Percentiles rank a stretch among this genome's conserved stretches.
Conservation (phyloP, 2,888 invertebrate genomes). For the Tinea semifulvella region DNA sequence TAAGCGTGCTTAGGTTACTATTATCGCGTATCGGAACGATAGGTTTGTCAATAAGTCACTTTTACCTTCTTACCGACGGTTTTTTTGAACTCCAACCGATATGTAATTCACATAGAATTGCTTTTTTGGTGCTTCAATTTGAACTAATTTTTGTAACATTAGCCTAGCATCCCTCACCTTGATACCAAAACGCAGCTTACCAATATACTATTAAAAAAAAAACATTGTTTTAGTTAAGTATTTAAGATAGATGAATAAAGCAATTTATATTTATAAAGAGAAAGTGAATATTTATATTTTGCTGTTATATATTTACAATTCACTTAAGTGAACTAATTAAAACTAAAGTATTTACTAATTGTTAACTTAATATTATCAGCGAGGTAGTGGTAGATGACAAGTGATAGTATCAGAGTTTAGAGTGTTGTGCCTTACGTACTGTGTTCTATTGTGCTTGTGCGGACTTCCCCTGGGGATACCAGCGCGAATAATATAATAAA, state of each 20-base stretch:
- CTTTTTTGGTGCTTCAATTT: conserved; percentile 12
- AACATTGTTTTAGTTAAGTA: conserved; percentile 49
- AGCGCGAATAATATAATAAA: conserved; percentile 21
- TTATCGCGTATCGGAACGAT: too few species aligned
- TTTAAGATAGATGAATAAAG: conserved; percentile 53
- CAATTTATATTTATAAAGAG: conserved; percentile 42
- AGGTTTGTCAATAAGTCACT: too few species aligned
- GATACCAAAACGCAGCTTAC: conserved; percentile 67
- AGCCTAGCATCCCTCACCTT: conserved; percentile 42
- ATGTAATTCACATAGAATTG: conserved; percentile 10
- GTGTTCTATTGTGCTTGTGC: conserved; percentile 1
- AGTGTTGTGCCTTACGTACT: conserved; percentile 62
- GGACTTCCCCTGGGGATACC: conserved; percentile 27
- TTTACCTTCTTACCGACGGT: too few species aligned
- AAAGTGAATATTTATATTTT: conserved; percentile 42
- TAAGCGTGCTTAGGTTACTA: too few species aligned
- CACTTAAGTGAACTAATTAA: conserved; percentile 8
- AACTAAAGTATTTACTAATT: conserved; percentile 13
- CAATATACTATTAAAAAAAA: conserved; percentile 50
- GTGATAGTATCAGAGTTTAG: conserved; percentile 54
- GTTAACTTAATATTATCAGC: conserved; percentile 11
- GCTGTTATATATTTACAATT: conserved; percentile 38
- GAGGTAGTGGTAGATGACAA: conserved; percentile 22
- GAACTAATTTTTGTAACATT: neutral
- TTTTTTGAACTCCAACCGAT: too few species aligned